A percentile compares a stretch with the other conserved stretches of the same genome.
These are phyloP conservation scores for Desmophyllum pertusum DNA, from an alignment of 92 coral and sea anemone genomes.

Conservation along the genomic window DNA sequence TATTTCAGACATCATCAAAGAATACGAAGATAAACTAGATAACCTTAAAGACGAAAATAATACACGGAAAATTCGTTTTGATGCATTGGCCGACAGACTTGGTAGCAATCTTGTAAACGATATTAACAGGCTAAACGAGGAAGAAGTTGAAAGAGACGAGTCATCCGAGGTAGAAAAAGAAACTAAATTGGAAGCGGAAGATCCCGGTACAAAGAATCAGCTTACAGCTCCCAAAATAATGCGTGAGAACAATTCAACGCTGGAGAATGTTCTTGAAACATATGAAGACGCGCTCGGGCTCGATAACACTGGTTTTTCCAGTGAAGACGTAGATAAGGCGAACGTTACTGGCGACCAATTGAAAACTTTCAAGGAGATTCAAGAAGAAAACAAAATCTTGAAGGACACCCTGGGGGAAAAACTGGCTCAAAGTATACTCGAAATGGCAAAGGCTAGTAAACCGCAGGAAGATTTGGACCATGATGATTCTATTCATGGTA, in stretches of 20 bases:
- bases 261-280: slow-evolving; percentile 47
- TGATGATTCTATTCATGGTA: neutral
- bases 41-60: slow-evolving; percentile 37
- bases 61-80: slow-evolving; percentile 10
- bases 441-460: neutral
- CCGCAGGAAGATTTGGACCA: neutral
- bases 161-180: neutral
- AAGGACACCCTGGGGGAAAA: neutral
- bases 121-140: slow-evolving; percentile 1
- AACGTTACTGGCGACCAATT: neutral
- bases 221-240: slow-evolving; percentile 30
- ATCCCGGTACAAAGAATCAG: neutral
- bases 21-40: slow-evolving; percentile 56
- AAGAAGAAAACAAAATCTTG: neutral
- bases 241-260: slow-evolving; percentile 40
- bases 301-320: neutral
- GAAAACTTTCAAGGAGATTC: neutral
- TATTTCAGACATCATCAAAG: slow-evolving; percentile 51
- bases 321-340: neutral
- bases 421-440: neutral
- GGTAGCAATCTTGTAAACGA: slow-evolving; percentile 14
- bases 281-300: slow-evolving; percentile 49
- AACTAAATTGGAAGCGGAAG: neutral
- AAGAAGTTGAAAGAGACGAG: neutral
- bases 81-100: slow-evolving; percentile 20